Evolutionary conservation across 2,113 vertebrate genomes (phyloP).

Genomic region (Hippolais icterina): DNA sequence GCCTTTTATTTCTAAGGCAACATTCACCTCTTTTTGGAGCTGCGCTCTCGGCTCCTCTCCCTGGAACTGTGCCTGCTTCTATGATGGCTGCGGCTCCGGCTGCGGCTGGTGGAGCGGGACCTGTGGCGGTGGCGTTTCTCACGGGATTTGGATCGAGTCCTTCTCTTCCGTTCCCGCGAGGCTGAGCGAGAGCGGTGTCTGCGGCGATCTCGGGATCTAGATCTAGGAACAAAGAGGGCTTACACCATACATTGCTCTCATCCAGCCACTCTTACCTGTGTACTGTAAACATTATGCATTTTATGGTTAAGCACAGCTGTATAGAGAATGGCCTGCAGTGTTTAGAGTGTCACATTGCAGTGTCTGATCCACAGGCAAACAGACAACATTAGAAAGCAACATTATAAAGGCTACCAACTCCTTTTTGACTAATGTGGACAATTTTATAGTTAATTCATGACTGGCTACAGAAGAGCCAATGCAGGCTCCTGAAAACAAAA

Average conservation of each 20-base stretch:
- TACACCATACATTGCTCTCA: not conserved
- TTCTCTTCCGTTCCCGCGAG: conserved; percentile 79
- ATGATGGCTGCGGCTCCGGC: conserved; percentile 81
- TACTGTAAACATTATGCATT: not conserved
- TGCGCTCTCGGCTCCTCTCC: conserved; percentile 80
- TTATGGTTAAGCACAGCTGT: not conserved
- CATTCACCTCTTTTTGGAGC: conserved; percentile 77
- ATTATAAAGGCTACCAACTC: not conserved
- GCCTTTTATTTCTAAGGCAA: not conserved
- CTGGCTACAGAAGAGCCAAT: not conserved
- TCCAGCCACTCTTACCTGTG: not conserved
- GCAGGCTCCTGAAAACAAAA: not conserved
- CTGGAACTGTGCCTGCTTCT: conserved; percentile 80
- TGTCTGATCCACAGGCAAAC: not conserved
- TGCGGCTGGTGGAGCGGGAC: conserved; percentile 78
- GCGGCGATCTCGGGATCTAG: conserved; percentile 79
- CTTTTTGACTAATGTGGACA: not conserved
- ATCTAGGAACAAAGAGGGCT: conserved; percentile 57
- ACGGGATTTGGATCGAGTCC: conserved; percentile 80
- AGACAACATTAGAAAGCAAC: not conserved
- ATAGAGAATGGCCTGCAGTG: not conserved
- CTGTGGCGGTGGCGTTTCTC: conserved; percentile 79
- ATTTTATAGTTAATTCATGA: not conserved
- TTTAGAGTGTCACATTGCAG: not conserved
- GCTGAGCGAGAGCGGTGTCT: conserved; percentile 79